A percentile compares a stretch with the other conserved stretches of the same genome.
Conservation (phyloP, 2,888 invertebrate species). For the Sussaba pulchella region DNA sequence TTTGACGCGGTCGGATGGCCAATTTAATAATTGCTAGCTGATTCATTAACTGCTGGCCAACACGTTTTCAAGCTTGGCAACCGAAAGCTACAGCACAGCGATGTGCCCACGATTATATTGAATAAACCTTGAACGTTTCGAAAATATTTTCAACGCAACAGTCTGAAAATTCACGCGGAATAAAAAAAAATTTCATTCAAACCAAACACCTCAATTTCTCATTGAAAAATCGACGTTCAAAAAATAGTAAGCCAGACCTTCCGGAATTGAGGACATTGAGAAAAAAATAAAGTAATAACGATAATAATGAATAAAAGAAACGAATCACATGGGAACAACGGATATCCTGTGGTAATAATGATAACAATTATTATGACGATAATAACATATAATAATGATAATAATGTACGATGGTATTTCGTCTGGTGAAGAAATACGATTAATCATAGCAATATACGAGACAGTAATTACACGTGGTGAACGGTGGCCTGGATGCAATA, state of each 20-base stretch:
- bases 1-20: slow-evolving; percentile 73
- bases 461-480: slow-evolving; percentile 59
- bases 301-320: background rate
- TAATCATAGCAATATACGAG: slow-evolving; percentile 56
- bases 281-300: background rate
- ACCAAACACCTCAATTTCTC: background rate
- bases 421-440: slow-evolving; percentile 51
- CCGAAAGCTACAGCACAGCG: slow-evolving; percentile 27
- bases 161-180: background rate
- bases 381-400: slow-evolving; percentile 37
- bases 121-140: slow-evolving; percentile 37
- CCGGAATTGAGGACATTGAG: too few species aligned
- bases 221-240: too few species aligned
- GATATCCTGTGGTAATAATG: background rate
- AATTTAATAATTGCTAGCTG: slow-evolving; percentile 77
- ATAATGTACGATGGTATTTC: slow-evolving; percentile 41
- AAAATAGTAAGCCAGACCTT: too few species aligned
- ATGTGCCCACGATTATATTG: slow-evolving; percentile 54
- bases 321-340: background rate
- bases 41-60: slow-evolving; percentile 70
- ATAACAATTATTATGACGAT: background rate
- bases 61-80: slow-evolving; percentile 30
- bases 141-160: slow-evolving; percentile 27
- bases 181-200: background rate
- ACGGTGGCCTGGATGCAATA: slow-evolving; percentile 53